Percentiles rank a stretch among this genome's conserved stretches.
These are phyloP conservation scores for Bufo gargarizans DNA, from an alignment of 2,113 vertebrate genomes.

Conservation along the genomic window DNA sequence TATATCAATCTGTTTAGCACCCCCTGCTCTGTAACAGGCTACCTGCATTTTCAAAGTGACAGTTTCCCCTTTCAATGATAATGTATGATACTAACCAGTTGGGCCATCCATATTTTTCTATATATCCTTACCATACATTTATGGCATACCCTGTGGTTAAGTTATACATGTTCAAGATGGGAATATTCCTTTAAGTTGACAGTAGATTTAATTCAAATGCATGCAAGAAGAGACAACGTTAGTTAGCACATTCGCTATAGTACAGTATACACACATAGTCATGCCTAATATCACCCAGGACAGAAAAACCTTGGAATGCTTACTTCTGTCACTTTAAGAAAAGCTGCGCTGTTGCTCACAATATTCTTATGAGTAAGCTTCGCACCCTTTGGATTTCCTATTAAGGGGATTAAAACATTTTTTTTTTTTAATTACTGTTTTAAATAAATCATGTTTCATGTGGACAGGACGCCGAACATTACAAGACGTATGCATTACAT, in stretches of 20 bases:
- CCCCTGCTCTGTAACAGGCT: too few relatives aligned
- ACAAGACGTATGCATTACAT: not conserved
- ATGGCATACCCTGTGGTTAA: not conserved
- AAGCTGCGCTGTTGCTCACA: conserved; percentile 87
- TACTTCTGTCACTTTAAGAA: conserved; percentile 91
- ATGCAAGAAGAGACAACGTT: not conserved
- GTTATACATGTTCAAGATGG: not conserved
- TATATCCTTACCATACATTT: not conserved
- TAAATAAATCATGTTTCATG: not conserved
- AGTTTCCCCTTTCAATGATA: too few relatives aligned
- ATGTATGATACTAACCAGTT: not conserved
- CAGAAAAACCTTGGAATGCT: conserved; percentile 43
- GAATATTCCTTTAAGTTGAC: not conserved
- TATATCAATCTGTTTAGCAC: too few relatives aligned
- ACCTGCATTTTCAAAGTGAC: too few relatives aligned
- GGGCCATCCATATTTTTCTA: not conserved
- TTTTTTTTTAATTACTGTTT: too few relatives aligned
- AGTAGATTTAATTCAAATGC: not conserved
- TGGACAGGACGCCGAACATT: not conserved
- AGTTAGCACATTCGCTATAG: not conserved
- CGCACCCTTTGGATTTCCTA: conserved; percentile 95
- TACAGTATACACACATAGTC: not conserved
- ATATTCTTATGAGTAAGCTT: conserved; percentile 89
- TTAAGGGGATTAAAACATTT: not conserved
- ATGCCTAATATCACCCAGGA: not conserved